Conservation (phyloP, 2,888 invertebrate genomes). For the Lacanobia oleracea region DNA sequence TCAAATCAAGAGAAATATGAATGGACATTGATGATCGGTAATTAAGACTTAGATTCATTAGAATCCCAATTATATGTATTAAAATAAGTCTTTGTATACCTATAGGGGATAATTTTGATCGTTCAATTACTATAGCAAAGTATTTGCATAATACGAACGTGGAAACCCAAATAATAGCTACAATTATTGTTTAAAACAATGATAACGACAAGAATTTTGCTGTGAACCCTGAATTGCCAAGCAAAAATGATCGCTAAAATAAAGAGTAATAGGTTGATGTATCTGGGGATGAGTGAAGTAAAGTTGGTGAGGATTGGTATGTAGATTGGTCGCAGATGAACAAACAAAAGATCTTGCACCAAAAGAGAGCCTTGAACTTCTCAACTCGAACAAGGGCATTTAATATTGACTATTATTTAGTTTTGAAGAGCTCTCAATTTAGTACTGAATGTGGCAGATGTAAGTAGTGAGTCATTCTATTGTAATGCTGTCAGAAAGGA, state of each 20-base stretch:
- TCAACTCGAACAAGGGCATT: conserved; percentile 60
- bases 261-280: background rate
- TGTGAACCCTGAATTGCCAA: background rate
- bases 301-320: conserved; percentile 42
- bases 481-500: conserved; percentile 21
- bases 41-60: conserved; percentile 38
- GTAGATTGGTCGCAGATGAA: conserved; percentile 53
- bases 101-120: conserved; percentile 25
- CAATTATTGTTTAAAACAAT: conserved; percentile 48
- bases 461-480: conserved; percentile 33
- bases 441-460: conserved; percentile 24
- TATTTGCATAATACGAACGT: conserved; percentile 53
- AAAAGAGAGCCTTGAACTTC: conserved; percentile 62
- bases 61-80: conserved; percentile 44
- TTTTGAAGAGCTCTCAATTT: conserved; percentile 53
- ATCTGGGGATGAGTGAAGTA: background rate
- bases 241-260: conserved; percentile 6
- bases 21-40: conserved; percentile 42
- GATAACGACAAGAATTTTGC: conserved; percentile 18
- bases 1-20: conserved; percentile 51
- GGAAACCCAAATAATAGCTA: conserved; percentile 44
- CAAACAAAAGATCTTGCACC: conserved; percentile 60
- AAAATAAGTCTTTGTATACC: conserved; percentile 15
- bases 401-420: conserved; percentile 55
- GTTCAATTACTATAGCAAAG: conserved; percentile 52